phyloP scores from a whole-genome alignment of 1,140 invertebrate species.

The Achatina immaculata region DNA sequence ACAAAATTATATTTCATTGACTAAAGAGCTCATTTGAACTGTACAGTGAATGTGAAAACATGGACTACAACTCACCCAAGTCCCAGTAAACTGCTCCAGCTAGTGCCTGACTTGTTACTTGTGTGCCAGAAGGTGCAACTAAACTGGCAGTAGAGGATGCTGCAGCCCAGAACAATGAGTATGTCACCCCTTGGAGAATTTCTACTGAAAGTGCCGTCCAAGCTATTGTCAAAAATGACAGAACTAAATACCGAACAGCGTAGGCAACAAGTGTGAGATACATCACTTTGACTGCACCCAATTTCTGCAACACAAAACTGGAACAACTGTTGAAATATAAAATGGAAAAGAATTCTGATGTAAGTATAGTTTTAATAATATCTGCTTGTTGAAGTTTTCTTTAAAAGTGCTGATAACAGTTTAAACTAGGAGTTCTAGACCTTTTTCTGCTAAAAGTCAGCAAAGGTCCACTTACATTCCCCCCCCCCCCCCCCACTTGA shows the following conservation, averaged over 20 bases:
- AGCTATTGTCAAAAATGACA: conserved; percentile 82
- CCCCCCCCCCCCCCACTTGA: neutral
- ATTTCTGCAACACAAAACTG: conserved; percentile 75
- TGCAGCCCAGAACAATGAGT: conserved; percentile 87
- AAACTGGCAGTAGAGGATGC: conserved; percentile 38
- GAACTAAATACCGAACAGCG: conserved; percentile 82
- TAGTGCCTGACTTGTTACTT: conserved; percentile 40
- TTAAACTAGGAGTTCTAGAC: neutral
- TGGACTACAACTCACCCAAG: conserved; percentile 30
- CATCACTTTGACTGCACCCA: conserved; percentile 87
- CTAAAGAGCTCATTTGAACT: neutral
- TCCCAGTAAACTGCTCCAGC: conserved; percentile 47
- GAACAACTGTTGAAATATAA: neutral
- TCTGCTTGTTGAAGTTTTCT: too few species aligned
- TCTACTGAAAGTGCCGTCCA: conserved; percentile 88
- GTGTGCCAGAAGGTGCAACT: conserved; percentile 32
- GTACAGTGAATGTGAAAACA: neutral
- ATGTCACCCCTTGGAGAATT: conserved; percentile 86
- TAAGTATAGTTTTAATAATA: too few species aligned
- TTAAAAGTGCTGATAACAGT: neutral
- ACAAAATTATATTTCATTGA: neutral
- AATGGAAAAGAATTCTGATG: neutral
- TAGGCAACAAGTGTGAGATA: conserved; percentile 82
- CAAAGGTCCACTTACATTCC: neutral
- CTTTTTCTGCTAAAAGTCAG: neutral